Conservation (phyloP, 1,140 invertebrate genomes). For the Dendrolimus punctatus region DNA sequence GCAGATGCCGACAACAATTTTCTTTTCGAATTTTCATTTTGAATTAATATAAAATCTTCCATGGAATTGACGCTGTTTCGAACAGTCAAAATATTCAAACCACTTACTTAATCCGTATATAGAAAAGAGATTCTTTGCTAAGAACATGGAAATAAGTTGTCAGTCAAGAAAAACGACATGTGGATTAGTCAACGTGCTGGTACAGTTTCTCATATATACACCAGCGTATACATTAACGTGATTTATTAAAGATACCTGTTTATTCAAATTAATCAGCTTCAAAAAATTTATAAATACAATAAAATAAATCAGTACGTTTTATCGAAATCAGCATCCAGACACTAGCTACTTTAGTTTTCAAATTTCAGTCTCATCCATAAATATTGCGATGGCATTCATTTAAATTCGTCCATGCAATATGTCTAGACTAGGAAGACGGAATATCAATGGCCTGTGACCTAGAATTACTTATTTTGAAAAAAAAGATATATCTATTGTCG, state of each 20-base stretch:
- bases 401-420: slow-evolving; percentile 69
- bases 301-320: slow-evolving; percentile 13
- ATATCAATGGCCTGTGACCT: slow-evolving; percentile 66
- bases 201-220: too few relatives aligned
- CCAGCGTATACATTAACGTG: too few relatives aligned
- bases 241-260: slow-evolving; percentile 2
- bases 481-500: slow-evolving; percentile 16
- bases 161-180: too few relatives aligned
- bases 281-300: slow-evolving; percentile 4
- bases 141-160: too few relatives aligned
- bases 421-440: slow-evolving; percentile 60
- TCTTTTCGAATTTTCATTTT: too few relatives aligned
- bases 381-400: slow-evolving; percentile 62
- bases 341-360: slow-evolving; percentile 58
- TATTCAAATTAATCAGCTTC: slow-evolving; percentile 8
- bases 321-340: slow-evolving; percentile 44
- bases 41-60: too few relatives aligned
- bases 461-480: slow-evolving; percentile 49
- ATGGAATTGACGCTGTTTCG: too few relatives aligned
- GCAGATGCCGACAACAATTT: too few relatives aligned
- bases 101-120: too few relatives aligned
- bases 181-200: too few relatives aligned
- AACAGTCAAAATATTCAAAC: too few relatives aligned
- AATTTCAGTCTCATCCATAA: slow-evolving; percentile 65
- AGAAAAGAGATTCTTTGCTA: too few relatives aligned